These are phyloP conservation scores for Triplophysa yarkandensis DNA, from an alignment of 2,797 vertebrate genomes.

Conservation along the genomic window DNA sequence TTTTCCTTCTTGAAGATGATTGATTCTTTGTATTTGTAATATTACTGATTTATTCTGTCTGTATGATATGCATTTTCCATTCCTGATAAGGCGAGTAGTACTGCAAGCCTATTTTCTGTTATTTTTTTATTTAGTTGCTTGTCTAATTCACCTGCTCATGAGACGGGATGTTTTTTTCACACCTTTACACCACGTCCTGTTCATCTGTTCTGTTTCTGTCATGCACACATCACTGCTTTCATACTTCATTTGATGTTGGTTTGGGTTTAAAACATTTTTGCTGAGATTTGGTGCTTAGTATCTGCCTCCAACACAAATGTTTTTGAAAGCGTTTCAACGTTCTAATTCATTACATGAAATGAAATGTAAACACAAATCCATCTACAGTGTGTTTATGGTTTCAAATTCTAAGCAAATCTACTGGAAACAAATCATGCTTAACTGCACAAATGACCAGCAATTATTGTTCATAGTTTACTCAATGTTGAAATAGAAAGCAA, in stretches of 20 bases:
- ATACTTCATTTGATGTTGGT: background rate
- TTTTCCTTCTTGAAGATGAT: background rate
- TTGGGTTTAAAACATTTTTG: background rate
- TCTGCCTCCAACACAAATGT: background rate
- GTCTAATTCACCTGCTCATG: constrained; percentile 14
- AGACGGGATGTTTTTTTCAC: constrained; percentile 55
- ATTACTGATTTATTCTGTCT: background rate
- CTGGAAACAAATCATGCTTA: no score
- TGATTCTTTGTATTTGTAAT: background rate
- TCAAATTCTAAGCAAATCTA: no score
- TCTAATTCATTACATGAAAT: background rate
- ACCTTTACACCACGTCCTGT: constrained; percentile 60
- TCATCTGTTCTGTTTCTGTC: background rate
- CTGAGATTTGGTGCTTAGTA: constrained; percentile 11
- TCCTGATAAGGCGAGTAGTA: background rate
- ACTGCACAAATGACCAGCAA: no score
- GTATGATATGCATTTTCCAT: background rate
- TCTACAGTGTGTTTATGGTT: background rate
- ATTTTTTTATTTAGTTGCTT: background rate
- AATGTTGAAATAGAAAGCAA: no score
- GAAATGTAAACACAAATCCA: background rate
- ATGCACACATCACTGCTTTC: background rate
- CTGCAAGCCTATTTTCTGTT: background rate
- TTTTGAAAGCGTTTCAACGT: background rate
- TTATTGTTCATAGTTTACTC: no score